phyloP scores from a whole-genome alignment of 2,113 vertebrate species.

The Zosterops pallidus region DNA sequence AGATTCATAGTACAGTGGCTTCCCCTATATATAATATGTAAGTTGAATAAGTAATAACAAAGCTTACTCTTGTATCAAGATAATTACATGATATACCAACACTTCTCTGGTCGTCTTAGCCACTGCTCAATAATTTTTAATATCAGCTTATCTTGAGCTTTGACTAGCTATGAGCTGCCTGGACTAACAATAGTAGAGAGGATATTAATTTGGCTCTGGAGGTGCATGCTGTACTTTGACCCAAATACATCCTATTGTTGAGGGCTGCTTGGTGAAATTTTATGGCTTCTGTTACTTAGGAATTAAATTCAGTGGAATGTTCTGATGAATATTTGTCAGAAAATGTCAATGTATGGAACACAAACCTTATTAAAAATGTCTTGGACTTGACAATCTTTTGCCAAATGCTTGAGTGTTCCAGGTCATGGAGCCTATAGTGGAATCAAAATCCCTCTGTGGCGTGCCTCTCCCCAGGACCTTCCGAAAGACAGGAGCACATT shows the following conservation, averaged over 20 bases:
- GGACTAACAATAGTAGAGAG: slow-evolving; percentile 14
- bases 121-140: slow-evolving; percentile 12
- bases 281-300: not conserved
- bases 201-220: slow-evolving; percentile 35
- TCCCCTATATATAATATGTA: not conserved
- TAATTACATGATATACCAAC: not conserved
- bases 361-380: slow-evolving; percentile 10
- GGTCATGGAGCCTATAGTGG: not conserved
- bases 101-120: not conserved
- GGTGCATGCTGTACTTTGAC: not conserved
- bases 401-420: not conserved
- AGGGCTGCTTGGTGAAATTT: not conserved
- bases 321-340: not conserved
- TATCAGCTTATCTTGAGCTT: not conserved
- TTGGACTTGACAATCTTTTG: not conserved
- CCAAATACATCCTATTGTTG: slow-evolving; percentile 7
- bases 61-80: not conserved
- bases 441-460: not conserved
- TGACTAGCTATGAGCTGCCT: not conserved
- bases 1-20: not conserved
- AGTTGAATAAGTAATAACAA: not conserved
- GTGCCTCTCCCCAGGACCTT: not conserved
- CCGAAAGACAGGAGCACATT: not conserved
- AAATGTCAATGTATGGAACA: not conserved
- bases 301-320: not conserved